Percentiles rank a stretch among this genome's conserved stretches.
Evolutionary conservation across 2,888 invertebrate genomes (phyloP).

Genomic region (Melanchra persicariae): DNA sequence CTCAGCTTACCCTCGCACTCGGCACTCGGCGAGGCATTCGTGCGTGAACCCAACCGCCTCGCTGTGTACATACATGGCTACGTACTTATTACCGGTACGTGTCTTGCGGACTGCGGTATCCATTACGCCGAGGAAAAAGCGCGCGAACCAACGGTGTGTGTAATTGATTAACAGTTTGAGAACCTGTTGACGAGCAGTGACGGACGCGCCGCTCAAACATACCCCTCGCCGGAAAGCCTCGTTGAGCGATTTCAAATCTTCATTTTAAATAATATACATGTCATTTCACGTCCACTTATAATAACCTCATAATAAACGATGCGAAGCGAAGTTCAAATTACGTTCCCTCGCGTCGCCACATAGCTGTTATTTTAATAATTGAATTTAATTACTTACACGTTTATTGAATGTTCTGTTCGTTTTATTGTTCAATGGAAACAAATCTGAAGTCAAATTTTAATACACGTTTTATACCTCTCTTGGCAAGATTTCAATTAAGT

Average conservation of each 20-base stretch:
- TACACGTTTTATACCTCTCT: conserved; percentile 69
- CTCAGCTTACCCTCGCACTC: conserved; percentile 79
- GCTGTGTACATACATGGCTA: conserved; percentile 67
- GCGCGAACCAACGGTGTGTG: conserved; percentile 84
- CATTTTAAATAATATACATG: conserved; percentile 73
- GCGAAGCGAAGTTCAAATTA: conserved; percentile 69
- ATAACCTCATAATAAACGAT: conserved; percentile 61
- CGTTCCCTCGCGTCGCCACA: conserved; percentile 54
- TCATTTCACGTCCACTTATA: conserved; percentile 69
- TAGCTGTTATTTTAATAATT: conserved; percentile 68
- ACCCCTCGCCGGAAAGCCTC: conserved; percentile 63
- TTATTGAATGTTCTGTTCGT: conserved; percentile 69
- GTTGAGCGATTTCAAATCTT: conserved; percentile 77
- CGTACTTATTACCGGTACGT: conserved; percentile 80
- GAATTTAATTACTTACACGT: conserved; percentile 75
- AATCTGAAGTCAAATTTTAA: conserved; percentile 67
- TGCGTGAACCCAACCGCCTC: conserved; percentile 82
- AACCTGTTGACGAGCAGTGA: conserved; percentile 77
- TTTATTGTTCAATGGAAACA: conserved; percentile 72
- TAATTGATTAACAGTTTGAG: conserved; percentile 89
- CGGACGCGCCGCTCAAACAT: conserved; percentile 65
- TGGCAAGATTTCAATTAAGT: conserved; percentile 77
- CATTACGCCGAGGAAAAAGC: conserved; percentile 87
- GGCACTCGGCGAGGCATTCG: conserved; percentile 83
- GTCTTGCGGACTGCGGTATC: conserved; percentile 80